Percentiles rank a stretch among this genome's conserved stretches.
These are phyloP conservation scores for Stichopus horrens DNA, from an alignment of 53 echinoderm and acorn worm species.

Conservation along the genomic window DNA sequence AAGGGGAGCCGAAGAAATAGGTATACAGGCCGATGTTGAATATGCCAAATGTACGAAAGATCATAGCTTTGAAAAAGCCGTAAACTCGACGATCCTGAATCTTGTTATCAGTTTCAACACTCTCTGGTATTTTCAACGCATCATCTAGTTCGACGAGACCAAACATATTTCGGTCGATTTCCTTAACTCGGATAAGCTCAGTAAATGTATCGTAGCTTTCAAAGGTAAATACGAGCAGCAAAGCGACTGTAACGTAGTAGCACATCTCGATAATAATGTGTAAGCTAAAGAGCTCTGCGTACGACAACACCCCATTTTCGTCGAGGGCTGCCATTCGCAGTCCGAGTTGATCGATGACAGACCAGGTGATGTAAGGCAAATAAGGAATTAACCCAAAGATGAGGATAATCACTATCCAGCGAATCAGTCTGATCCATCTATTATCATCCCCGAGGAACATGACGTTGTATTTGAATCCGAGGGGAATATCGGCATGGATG, in stretches of 20 bases:
- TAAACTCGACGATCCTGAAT: constrained; percentile 37
- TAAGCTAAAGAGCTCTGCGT: constrained; percentile 37
- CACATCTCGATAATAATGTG: constrained; percentile 61
- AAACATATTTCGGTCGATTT: constrained; percentile 50
- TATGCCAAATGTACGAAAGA: constrained; percentile 50
- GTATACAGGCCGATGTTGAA: constrained; percentile 58
- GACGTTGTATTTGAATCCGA: constrained; percentile 79
- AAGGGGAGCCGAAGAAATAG: constrained; percentile 53
- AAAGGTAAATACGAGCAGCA: constrained; percentile 64
- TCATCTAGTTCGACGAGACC: constrained; percentile 45
- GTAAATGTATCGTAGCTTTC: constrained; percentile 43
- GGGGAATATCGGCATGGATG: constrained; percentile 76
- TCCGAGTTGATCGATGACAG: constrained; percentile 44
- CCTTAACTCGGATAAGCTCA: constrained; percentile 37
- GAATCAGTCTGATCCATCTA: constrained; percentile 44
- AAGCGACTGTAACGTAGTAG: constrained; percentile 61
- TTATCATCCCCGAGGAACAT: constrained; percentile 67
- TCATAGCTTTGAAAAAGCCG: constrained; percentile 40
- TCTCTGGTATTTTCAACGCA: constrained; percentile 36
- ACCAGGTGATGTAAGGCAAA: constrained; percentile 70
- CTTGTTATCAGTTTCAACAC: constrained; percentile 2
- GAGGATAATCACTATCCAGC: constrained; percentile 70
- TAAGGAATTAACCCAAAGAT: constrained; percentile 70
- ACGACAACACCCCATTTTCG: constrained; percentile 53
- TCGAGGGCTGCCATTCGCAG: constrained; percentile 52